Conservation (phyloP, 2,797 vertebrate genomes). For the Neomorphus geoffroyi region DNA sequence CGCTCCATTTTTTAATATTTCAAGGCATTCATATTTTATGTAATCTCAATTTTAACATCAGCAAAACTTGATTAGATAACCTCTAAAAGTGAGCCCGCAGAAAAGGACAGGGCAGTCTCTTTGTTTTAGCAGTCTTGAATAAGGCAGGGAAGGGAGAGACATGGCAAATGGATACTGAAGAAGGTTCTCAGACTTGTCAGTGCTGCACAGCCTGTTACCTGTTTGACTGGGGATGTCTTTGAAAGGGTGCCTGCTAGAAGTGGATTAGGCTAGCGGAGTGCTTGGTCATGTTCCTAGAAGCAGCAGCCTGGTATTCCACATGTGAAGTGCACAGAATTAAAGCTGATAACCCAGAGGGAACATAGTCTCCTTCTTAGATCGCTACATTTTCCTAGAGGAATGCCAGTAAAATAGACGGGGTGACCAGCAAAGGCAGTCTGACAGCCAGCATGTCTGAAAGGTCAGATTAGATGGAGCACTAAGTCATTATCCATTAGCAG, state of each 20-base stretch:
- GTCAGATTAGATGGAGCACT: slow-evolving; percentile 60
- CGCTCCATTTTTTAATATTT: slow-evolving; percentile 23
- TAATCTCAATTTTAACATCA: background rate
- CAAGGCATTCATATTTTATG: background rate
- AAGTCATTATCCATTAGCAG: slow-evolving; percentile 55
- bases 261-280: background rate
- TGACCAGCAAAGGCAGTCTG: slow-evolving; percentile 16
- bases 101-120: background rate
- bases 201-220: background rate
- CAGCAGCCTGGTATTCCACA: background rate
- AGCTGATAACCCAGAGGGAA: background rate
- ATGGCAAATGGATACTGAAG: background rate
- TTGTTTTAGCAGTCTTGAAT: background rate
- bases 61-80: slow-evolving; percentile 15
- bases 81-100: background rate
- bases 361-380: background rate
- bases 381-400: background rate
- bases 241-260: background rate
- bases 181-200: background rate
- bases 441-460: slow-evolving; percentile 39
- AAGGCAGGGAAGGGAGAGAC: background rate
- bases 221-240: background rate
- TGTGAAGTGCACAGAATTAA: background rate
- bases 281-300: background rate
- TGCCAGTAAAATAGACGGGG: background rate